Evolutionary conservation across 2,113 vertebrate genomes (phyloP).

Genomic region (Scolopax mira): DNA sequence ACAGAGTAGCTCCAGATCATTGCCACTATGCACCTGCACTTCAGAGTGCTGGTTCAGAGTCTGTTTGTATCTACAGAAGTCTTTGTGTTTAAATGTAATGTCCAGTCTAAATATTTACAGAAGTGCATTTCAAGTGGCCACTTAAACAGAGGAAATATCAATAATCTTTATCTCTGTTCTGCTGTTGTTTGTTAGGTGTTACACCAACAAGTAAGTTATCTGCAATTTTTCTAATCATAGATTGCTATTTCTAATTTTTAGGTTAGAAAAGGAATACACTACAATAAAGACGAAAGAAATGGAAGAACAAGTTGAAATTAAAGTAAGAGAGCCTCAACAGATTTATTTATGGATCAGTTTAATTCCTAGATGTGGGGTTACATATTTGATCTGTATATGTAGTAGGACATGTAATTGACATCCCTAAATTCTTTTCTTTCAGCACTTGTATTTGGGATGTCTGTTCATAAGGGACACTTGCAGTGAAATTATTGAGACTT

Average conservation of each 20-base stretch:
- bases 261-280: conserved; percentile 99
- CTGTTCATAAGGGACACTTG: not conserved
- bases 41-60: not conserved
- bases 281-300: conserved; percentile 99
- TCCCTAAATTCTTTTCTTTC: not conserved
- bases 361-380: not conserved
- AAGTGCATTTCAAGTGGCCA: not conserved
- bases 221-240: not conserved
- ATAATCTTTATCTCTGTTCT: not conserved
- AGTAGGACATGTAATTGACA: not conserved
- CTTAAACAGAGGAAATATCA: not conserved
- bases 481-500: not conserved
- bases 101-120: too few species aligned
- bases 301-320: conserved; percentile 99
- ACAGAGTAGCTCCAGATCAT: not conserved
- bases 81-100: too few species aligned
- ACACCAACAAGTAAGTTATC: not conserved
- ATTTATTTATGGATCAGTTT: not conserved
- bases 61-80: not conserved
- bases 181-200: not conserved
- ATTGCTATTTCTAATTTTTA: conserved; percentile 64
- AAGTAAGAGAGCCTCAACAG: conserved; percentile 76
- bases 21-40: not conserved
- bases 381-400: not conserved
- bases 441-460: not conserved